Evolutionary conservation across 2,888 invertebrate species (phyloP).

Genomic region (Steinernema scapterisci): DNA sequence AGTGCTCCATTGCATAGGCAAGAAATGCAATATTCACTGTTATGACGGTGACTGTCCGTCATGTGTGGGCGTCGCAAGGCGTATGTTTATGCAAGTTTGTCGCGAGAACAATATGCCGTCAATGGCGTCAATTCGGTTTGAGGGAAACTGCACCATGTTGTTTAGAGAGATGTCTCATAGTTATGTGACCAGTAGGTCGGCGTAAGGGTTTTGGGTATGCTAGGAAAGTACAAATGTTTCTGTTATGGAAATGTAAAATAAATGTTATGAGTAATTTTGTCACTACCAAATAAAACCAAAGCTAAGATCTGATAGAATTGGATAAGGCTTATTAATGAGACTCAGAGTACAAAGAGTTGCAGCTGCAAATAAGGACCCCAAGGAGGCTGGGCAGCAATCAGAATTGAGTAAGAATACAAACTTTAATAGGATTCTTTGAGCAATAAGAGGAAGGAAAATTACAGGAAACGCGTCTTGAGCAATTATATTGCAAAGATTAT

Average conservation of each 20-base stretch:
- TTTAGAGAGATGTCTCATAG: conserved; percentile 49
- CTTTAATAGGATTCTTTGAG: too few species aligned
- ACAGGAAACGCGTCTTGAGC: too few species aligned
- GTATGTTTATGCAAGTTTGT: conserved; percentile 33
- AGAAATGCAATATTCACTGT: conserved; percentile 51
- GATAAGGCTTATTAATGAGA: too few species aligned
- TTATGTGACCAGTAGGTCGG: conserved; percentile 46
- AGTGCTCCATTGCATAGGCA: conserved; percentile 47
- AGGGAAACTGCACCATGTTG: conserved; percentile 47
- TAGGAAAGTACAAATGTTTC: not conserved
- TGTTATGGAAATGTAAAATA: not conserved
- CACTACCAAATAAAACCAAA: too few species aligned
- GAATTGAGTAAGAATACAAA: too few species aligned
- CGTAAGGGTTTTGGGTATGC: not conserved
- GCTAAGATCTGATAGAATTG: too few species aligned
- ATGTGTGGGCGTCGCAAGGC: conserved; percentile 47
- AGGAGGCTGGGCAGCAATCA: too few species aligned
- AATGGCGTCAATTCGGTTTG: conserved; percentile 18
- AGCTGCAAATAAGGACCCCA: too few species aligned
- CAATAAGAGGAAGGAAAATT: too few species aligned
- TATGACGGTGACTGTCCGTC: conserved; percentile 55
- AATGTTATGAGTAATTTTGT: too few species aligned
- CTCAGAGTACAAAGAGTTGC: too few species aligned
- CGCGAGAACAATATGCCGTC: conserved; percentile 17
- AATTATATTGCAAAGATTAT: too few species aligned